phyloP scores from a whole-genome alignment of 2,888 invertebrate genomes.

The Ganaspis brasiliensis region DNA sequence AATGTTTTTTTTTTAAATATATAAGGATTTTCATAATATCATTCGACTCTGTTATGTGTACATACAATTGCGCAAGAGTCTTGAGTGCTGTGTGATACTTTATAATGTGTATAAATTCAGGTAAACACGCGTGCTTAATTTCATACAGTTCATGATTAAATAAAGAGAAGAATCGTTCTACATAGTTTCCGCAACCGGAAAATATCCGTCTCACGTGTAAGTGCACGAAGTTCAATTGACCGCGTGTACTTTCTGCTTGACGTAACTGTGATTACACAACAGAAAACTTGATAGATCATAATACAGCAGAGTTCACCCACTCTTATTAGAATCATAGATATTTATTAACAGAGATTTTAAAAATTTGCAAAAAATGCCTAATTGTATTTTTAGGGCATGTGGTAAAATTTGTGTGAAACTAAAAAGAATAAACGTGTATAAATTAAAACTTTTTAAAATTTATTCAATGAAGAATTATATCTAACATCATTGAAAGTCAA shows the following conservation, averaged over 20 bases:
- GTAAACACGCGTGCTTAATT: conserved; percentile 28
- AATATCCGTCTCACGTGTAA: conserved; percentile 53
- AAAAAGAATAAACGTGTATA: too few species aligned
- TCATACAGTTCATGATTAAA: conserved; percentile 1
- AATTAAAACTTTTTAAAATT: too few species aligned
- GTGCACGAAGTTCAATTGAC: background rate
- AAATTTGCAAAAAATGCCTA: too few species aligned
- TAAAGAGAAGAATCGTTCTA: conserved; percentile 20
- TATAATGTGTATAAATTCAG: conserved; percentile 45
- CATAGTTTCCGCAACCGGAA: conserved; percentile 65
- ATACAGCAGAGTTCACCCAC: background rate
- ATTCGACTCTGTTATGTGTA: conserved; percentile 3
- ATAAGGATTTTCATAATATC: background rate
- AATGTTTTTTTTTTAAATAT: background rate
- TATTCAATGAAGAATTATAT: too few species aligned
- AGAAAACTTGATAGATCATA: background rate
- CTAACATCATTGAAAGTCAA: too few species aligned
- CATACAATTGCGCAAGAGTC: background rate
- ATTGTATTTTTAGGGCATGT: too few species aligned
- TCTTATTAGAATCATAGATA: background rate
- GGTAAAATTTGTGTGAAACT: too few species aligned
- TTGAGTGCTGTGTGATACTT: conserved; percentile 34
- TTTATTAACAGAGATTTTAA: background rate
- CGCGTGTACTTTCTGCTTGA: background rate
- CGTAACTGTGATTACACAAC: conserved; percentile 26